Conservation (phyloP, 2,113 vertebrate species). For the Pan paniscus region DNA sequence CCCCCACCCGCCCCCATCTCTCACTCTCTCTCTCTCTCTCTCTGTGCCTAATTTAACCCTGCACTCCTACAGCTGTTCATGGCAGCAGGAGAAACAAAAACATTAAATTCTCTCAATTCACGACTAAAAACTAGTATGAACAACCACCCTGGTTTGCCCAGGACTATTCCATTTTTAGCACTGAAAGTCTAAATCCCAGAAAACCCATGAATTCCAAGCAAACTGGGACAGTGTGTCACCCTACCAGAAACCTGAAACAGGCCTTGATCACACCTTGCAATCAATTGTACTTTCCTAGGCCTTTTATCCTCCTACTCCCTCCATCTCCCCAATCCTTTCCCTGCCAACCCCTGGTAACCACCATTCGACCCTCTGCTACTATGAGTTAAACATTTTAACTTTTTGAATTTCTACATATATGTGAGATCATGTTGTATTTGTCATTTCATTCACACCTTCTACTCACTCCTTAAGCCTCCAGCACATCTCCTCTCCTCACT, state of each 20-base stretch:
- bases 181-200: not conserved
- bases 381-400: no score
- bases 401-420: no score
- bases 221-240: not conserved
- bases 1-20: rapidly evolving
- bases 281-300: not conserved
- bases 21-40: not conserved
- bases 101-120: not conserved
- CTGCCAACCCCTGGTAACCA: no score
- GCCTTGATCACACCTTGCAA: not conserved
- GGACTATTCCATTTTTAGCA: not conserved
- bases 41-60: not conserved
- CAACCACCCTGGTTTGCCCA: not conserved
- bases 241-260: not conserved
- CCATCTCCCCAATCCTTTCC: no score
- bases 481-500: not conserved
- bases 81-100: not conserved
- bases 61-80: not conserved
- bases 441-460: not conserved
- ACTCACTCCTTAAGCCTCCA: not conserved
- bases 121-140: not conserved
- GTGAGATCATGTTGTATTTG: no score
- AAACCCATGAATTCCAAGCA: not conserved
- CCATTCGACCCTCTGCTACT: no score
- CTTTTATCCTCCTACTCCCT: not conserved